Evolutionary conservation across 2,888 invertebrate species (phyloP), one percentile per base, ranked within the genome.

Genomic region (Drosophila barbarae): DNA sequence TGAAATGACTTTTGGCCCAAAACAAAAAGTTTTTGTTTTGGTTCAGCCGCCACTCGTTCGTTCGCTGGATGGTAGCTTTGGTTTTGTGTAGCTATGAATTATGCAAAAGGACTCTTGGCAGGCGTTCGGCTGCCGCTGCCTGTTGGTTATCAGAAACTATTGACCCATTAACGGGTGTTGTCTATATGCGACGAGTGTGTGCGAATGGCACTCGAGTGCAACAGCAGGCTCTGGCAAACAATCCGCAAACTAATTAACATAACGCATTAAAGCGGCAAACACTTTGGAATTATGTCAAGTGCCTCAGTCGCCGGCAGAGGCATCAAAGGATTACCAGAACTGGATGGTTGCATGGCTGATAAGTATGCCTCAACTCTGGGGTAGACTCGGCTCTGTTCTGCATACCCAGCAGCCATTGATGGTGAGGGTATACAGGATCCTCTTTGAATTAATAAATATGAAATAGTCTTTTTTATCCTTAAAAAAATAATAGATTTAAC

Each of bases 281-380:
- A 74, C 85, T 82, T 71, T 72, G 53, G 66, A 81, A 83, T 83
- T 72, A 80, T 81, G 80, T 81, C 80, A 83, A 81, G 85, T 80
- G 83, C 46, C 42, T 51, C 60, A 58, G 65, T 54, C 60, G 41
- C 38, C 63, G 41, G 56, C 67, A 65, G 41, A 64, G 44, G 54
- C 78, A 72, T 84, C 83, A 80, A 80, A 80, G 83, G 79, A 79
- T 84, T 72, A 68, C 66, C 59, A 30, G 21, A 51, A 46, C 47
- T 49, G 64, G 38, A 30, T 47, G 54, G 36, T 55, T 56, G 71
- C 42, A 18, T 55, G 59, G 41, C 70, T 61, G 69, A 70, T 66
- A 69, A 66, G 64, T 64, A 63, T 59, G 56, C 49, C 53, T 9
- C 18, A 34, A 12, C 49, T 46, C 10, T 13, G 8, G 26, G n/a